These are phyloP conservation scores for Notospermus geniculatus DNA, from an alignment of 1,140 invertebrate species.

Conservation along the genomic window DNA sequence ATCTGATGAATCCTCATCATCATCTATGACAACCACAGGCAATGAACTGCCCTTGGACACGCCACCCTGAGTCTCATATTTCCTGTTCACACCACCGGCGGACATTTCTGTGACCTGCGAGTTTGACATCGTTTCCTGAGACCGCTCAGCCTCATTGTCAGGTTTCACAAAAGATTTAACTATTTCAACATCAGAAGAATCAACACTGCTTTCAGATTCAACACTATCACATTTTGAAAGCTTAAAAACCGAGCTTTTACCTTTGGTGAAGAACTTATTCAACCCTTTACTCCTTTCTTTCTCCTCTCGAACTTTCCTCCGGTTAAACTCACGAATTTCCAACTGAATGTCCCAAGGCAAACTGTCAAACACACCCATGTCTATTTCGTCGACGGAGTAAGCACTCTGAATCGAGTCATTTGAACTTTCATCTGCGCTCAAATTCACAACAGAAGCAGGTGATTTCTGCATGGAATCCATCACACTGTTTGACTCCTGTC, in stretches of 20 bases:
- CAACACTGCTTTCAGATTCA: not conserved
- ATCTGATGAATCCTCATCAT: not conserved
- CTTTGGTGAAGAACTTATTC: constrained; percentile 9
- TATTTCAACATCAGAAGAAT: no score
- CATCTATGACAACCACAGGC: not conserved
- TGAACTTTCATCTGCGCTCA: not conserved
- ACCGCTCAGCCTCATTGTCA: not conserved
- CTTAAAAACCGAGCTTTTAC: not conserved
- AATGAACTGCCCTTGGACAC: no score
- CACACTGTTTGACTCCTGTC: no score
- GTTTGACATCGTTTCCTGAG: not conserved
- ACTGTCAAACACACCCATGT: constrained; percentile 11
- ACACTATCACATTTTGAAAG: not conserved
- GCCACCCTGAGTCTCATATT: not conserved
- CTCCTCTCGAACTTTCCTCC: constrained; percentile 1
- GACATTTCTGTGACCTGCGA: not conserved
- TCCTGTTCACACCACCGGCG: not conserved
- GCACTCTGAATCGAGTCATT: constrained; percentile 8
- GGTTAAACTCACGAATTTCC: constrained; percentile 5
- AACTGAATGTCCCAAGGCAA: constrained; percentile 11
- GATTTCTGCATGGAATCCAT: no score
- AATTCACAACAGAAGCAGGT: no score
- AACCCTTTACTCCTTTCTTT: constrained; percentile 7
- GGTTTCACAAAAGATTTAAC: no score
- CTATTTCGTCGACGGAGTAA: constrained; percentile 2